Percentiles rank a stretch among this genome's conserved stretches.
Conservation (phyloP, 1,140 invertebrate species). For the Drosophila lowei region DNA sequence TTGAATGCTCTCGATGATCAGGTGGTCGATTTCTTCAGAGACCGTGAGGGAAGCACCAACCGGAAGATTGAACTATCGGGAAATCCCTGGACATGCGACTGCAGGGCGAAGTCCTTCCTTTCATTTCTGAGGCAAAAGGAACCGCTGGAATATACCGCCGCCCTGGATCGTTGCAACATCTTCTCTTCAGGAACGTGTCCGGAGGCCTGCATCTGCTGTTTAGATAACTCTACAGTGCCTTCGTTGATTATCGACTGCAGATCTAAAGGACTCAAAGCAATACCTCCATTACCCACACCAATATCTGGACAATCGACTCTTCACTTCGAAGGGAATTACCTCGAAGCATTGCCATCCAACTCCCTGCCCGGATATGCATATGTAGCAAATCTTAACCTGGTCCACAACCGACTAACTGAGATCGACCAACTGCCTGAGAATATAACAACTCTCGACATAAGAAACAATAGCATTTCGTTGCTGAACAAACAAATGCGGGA, state of each 20-base stretch:
- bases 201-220: slow-evolving; percentile 19
- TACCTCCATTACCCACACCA: slow-evolving; percentile 8
- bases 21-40: background rate
- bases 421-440: background rate
- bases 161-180: background rate
- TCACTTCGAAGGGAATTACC: slow-evolving; percentile 4
- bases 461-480: background rate
- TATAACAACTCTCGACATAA: too few relatives aligned
- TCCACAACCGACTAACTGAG: slow-evolving; percentile 1
- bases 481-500: background rate
- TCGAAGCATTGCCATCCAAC: background rate
- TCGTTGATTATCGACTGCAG: slow-evolving; percentile 19
- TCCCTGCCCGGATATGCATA: slow-evolving; percentile 4
- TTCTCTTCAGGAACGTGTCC: slow-evolving; percentile 8
- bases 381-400: slow-evolving; percentile 2
- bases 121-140: slow-evolving; percentile 4
- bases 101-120: slow-evolving; percentile 4
- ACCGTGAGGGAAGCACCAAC: background rate
- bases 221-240: background rate
- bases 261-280: background rate
- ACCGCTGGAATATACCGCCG: background rate
- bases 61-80: slow-evolving; percentile 7
- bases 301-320: background rate
- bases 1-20: slow-evolving; percentile 7
- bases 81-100: slow-evolving; percentile 17